Conservation (phyloP, 2,797 vertebrate genomes). For the Dermochelys coriacea region DNA sequence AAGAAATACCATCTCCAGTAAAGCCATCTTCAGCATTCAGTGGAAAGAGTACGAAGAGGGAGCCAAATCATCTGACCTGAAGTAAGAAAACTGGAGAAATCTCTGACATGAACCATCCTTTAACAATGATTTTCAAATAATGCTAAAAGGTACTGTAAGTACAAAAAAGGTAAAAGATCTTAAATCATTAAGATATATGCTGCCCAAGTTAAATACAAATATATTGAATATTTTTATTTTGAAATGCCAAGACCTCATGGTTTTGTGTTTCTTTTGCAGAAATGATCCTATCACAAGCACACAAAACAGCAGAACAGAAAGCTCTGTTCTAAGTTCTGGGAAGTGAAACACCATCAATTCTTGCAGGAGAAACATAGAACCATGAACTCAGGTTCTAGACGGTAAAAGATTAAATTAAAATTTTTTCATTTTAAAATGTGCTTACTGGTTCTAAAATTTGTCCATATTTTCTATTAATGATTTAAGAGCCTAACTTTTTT, state of each 20-base stretch:
- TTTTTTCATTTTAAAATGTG: not conserved
- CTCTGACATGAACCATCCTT: not conserved
- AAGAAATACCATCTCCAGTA: not conserved
- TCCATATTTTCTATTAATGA: not conserved
- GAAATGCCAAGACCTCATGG: not conserved
- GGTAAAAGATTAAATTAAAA: not conserved
- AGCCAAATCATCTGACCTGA: not conserved
- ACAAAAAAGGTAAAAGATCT: not conserved
- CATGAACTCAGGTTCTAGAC: not conserved
- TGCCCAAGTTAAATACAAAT: not conserved
- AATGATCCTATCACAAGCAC: slow-evolving; percentile 1
- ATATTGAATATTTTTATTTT: not conserved
- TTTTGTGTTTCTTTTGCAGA: slow-evolving; percentile 34
- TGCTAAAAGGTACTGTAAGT: not conserved
- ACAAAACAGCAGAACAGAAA: slow-evolving; percentile 37
- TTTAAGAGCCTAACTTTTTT: not conserved
- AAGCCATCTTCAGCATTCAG: not conserved
- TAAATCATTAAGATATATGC: slow-evolving; percentile 2
- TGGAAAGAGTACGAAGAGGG: not conserved
- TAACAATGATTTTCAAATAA: not conserved
- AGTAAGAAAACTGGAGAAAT: not conserved
- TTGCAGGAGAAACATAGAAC: not conserved
- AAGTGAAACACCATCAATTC: not conserved
- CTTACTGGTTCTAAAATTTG: not conserved
- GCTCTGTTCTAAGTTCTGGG: not conserved